Evolutionary conservation across 2,888 invertebrate genomes (phyloP), one percentile per base, ranked within the genome.

Genomic region (Eulithis prunata): DNA sequence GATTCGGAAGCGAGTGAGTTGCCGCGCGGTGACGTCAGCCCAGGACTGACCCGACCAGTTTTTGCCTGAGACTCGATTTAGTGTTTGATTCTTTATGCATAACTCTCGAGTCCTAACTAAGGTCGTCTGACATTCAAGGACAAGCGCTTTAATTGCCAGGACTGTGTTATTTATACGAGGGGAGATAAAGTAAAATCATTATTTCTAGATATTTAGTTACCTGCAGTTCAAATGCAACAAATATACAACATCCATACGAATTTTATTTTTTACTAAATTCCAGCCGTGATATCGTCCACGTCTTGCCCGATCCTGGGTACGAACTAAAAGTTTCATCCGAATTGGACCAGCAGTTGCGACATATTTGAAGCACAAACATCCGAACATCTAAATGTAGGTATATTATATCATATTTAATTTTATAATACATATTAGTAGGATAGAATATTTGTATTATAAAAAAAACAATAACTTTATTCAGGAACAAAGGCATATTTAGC

Each of bases 21-120:
- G 82, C 78, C 83, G 71, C 62, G 64, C 69, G 69, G 68, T 91
- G 91, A 90, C 91, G 91, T 91, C 90, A 91, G 69, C 78, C 89
- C 78, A 76, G 76, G 80, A 85, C 84, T 83, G 76, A 81, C 71
- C 83, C 74, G 71, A 91, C 91, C 88, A 88, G 90, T 91, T 91
- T 86, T 85, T 84, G 80, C 79, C 76, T 71, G 77, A 86, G 87
- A 86, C 82, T 88, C 87, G 89, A 89, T 89, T 92, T 86, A 86
- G 86, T 82, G 83, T 88, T 91, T 90, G 89, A 90, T 89, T 90
- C 87, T 90, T 87, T 90, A 90, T 90, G 90, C 90, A 91, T 91
- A 91, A 84, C 88, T 89, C 82, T 82, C 77, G 76, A 84, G 88
- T 87, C 87, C 90, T 90, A 86, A 91, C 89, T 91, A 86, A 91